Conservation (phyloP, 1,140 invertebrate genomes). For the Sogatella furcifera region DNA sequence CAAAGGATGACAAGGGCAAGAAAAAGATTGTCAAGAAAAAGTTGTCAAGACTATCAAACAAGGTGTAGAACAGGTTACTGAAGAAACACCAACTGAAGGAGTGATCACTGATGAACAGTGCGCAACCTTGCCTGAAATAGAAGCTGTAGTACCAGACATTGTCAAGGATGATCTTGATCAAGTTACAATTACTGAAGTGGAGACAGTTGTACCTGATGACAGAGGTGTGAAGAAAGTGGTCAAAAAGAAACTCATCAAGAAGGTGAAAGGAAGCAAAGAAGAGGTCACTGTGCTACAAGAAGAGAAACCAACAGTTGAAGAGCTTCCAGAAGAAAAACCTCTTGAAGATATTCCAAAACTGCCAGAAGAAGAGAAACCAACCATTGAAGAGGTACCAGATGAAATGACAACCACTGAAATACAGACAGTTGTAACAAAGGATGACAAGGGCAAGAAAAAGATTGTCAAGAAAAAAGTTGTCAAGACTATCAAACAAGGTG, state of each 20-base stretch:
- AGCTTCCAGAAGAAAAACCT: slow-evolving; percentile 16
- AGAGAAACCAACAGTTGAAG: slow-evolving; percentile 1
- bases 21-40: slow-evolving; percentile 26
- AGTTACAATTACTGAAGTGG: slow-evolving; percentile 21
- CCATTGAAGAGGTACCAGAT: slow-evolving; percentile 22
- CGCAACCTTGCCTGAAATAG: slow-evolving; percentile 15
- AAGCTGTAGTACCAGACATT: slow-evolving; percentile 7
- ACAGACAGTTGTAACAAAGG: slow-evolving; percentile 20
- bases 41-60: slow-evolving; percentile 21
- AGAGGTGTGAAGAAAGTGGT: slow-evolving; percentile 20
- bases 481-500: slow-evolving; percentile 17
- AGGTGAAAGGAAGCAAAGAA: slow-evolving; percentile 10
- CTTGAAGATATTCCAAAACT: slow-evolving; percentile 22
- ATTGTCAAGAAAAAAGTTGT: slow-evolving; percentile 12
- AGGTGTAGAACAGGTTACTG: slow-evolving; percentile 23
- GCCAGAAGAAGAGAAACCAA: slow-evolving; percentile 15
- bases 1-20: slow-evolving; percentile 17
- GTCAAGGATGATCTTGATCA: slow-evolving; percentile 9
- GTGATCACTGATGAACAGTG: slow-evolving; percentile 5
- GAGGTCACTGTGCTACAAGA: slow-evolving; percentile 1
- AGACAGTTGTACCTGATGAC: slow-evolving; percentile 17
- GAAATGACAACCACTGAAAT: slow-evolving; percentile 25
- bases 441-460: slow-evolving; percentile 12
- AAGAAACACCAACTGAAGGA: slow-evolving; percentile 13
- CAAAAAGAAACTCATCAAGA: slow-evolving; percentile 27